phyloP scores from a whole-genome alignment of 2,888 invertebrate species.

The Ellobium chinense region DNA sequence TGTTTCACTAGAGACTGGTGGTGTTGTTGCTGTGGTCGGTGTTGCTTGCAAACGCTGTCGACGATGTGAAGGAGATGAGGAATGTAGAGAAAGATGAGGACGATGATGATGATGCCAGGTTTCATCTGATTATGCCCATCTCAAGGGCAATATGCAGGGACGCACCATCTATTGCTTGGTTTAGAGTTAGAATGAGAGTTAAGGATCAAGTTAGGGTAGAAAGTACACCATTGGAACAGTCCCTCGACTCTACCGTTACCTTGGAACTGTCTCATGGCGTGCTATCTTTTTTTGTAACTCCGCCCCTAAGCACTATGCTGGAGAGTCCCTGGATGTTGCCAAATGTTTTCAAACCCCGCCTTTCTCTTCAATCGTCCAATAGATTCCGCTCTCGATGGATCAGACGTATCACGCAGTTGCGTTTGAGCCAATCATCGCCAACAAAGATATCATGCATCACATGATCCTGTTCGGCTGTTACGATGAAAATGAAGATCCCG shows the following conservation, averaged over 20 bases:
- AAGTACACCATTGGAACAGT: too few species aligned
- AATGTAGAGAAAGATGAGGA: too few species aligned
- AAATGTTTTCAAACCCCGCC: too few species aligned
- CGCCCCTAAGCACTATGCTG: neutral
- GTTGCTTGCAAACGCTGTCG: too few species aligned
- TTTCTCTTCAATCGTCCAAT: neutral
- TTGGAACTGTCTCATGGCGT: too few species aligned
- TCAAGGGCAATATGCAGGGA: too few species aligned
- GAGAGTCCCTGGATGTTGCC: neutral
- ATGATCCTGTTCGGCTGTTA: conserved; percentile 65
- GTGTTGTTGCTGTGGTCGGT: conserved; percentile 4
- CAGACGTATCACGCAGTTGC: conserved; percentile 61
- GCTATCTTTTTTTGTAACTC: neutral
- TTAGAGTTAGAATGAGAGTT: too few species aligned
- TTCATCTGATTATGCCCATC: neutral
- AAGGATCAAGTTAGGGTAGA: too few species aligned
- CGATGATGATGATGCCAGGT: neutral
- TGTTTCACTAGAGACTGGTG: neutral
- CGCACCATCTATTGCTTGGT: too few species aligned
- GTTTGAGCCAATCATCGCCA: conserved; percentile 67
- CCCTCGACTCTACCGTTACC: too few species aligned
- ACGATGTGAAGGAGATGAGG: too few species aligned
- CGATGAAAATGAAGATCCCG: neutral
- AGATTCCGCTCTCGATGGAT: conserved; percentile 57
- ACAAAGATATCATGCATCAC: conserved; percentile 67